Evolutionary conservation across 2,797 vertebrate species (phyloP).

Genomic region (Glossophaga mutica): DNA sequence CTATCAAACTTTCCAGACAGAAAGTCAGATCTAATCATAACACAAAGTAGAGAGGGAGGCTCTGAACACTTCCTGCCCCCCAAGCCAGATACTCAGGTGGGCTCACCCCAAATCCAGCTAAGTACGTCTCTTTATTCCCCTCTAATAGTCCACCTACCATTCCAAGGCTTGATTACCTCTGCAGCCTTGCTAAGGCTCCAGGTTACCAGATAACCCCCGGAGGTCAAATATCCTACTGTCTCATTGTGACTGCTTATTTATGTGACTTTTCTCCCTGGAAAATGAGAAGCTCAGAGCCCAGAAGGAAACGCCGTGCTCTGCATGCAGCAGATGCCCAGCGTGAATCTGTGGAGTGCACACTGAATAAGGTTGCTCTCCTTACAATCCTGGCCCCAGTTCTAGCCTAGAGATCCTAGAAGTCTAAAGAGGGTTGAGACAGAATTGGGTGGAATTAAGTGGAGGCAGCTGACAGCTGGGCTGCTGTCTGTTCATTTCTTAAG

Average conservation of each 20-base stretch:
- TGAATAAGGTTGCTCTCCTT: slow-evolving; percentile 4
- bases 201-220: background rate
- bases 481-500: background rate
- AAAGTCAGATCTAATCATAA: background rate
- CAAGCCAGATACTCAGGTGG: background rate
- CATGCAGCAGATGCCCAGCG: background rate
- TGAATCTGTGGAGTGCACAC: background rate
- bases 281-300: background rate
- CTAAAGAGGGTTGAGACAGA: background rate
- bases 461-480: background rate
- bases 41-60: background rate
- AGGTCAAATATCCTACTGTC: background rate
- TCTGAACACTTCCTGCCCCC: background rate
- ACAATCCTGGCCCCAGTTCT: background rate
- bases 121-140: background rate
- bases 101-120: background rate
- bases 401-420: background rate
- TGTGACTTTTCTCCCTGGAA: background rate
- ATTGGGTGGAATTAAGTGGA: background rate
- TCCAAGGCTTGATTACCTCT: background rate
- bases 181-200: background rate
- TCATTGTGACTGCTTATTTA: background rate
- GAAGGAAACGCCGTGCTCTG: background rate
- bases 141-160: background rate
- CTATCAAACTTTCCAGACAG: background rate